These are phyloP conservation scores for Naja naja DNA, from an alignment of 2,113 vertebrate genomes.

Conservation along the genomic window DNA sequence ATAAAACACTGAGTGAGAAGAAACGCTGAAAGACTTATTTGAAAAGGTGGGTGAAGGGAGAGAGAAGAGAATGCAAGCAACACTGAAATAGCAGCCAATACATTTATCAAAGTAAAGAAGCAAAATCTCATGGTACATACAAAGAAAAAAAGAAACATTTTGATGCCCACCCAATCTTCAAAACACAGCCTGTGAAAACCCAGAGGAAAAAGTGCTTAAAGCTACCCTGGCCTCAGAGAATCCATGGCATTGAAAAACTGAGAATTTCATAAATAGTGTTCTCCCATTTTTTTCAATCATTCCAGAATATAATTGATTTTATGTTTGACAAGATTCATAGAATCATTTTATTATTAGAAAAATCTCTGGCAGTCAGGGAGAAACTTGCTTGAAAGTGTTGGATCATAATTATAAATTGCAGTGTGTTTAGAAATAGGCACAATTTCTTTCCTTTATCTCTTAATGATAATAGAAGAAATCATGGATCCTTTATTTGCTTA, in stretches of 20 bases:
- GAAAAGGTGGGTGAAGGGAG: neutral
- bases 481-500: neutral
- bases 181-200: slow-evolving; percentile 52
- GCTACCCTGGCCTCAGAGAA: slow-evolving; percentile 41
- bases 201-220: slow-evolving; percentile 31
- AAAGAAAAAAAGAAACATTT: slow-evolving; percentile 60
- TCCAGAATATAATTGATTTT: neutral
- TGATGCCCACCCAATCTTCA: slow-evolving; percentile 59
- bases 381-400: neutral
- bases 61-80: slow-evolving; percentile 33
- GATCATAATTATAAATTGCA: neutral
- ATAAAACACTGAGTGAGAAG: slow-evolving; percentile 45
- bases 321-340: neutral
- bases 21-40: slow-evolving; percentile 31
- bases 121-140: slow-evolving; percentile 33
- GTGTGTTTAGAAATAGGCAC: neutral
- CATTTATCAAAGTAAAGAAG: slow-evolving; percentile 48
- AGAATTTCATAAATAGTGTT: slow-evolving; percentile 58
- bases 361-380: neutral
- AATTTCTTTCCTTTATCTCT: neutral
- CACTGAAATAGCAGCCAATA: slow-evolving; percentile 37
- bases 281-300: slow-evolving; percentile 11
- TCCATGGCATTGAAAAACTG: slow-evolving; percentile 44
- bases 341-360: neutral
- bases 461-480: neutral